phyloP scores from a whole-genome alignment of 1,140 invertebrate species.

The Calliopsis andreniformis region DNA sequence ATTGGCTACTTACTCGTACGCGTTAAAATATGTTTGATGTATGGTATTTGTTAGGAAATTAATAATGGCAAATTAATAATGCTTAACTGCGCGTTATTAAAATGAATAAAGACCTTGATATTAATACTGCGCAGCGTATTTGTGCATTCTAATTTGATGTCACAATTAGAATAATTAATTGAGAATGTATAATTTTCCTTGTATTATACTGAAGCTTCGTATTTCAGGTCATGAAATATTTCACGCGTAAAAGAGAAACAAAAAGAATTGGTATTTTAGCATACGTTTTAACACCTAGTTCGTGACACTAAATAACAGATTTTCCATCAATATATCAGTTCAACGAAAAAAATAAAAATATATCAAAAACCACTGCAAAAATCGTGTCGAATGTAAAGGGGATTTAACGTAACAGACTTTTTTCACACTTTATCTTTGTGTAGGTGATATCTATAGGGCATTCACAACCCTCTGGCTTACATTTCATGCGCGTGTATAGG shows the following conservation, averaged over 20 bases:
- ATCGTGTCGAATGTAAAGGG: not conserved
- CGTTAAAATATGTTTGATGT: too few relatives aligned
- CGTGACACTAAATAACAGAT: not conserved
- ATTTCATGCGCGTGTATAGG: not conserved
- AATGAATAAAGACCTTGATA: too few relatives aligned
- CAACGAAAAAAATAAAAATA: not conserved
- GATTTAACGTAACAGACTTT: not conserved
- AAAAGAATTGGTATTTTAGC: not conserved
- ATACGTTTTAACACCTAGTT: not conserved
- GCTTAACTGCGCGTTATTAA: too few relatives aligned
- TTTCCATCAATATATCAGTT: not conserved
- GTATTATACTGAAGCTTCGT: too few relatives aligned
- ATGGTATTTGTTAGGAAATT: too few relatives aligned
- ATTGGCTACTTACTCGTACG: too few relatives aligned
- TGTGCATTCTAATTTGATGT: too few relatives aligned
- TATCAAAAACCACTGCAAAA: not conserved
- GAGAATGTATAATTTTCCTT: not conserved
- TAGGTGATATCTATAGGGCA: not conserved
- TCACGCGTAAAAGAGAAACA: not conserved
- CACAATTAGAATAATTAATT: not conserved
- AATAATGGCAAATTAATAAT: too few relatives aligned
- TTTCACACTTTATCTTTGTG: not conserved
- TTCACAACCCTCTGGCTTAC: not conserved
- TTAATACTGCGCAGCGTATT: too few relatives aligned
- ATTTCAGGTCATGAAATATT: too few relatives aligned